These are phyloP conservation scores for Machaerirhynchus nigripectus DNA, from an alignment of 2,113 vertebrate genomes.

Conservation along the genomic window DNA sequence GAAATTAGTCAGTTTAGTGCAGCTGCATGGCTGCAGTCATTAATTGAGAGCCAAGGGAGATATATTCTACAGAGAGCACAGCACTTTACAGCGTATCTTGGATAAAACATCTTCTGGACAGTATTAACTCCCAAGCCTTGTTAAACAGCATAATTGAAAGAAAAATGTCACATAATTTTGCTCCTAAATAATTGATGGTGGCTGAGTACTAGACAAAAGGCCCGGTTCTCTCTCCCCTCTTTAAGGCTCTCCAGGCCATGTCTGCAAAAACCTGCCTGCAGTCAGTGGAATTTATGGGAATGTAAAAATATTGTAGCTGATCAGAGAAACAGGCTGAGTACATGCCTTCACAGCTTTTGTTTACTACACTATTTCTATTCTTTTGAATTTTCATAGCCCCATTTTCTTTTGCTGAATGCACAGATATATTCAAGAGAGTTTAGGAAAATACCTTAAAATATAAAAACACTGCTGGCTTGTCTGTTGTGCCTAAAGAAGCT, in stretches of 20 bases:
- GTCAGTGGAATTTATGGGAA: neutral
- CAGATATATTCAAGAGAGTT: neutral
- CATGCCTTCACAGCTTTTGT: neutral
- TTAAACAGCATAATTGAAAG: constrained; percentile 67
- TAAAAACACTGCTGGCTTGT: neutral
- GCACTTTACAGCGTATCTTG: neutral
- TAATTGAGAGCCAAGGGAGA: constrained; percentile 68
- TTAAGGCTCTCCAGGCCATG: neutral
- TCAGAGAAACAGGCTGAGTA: neutral
- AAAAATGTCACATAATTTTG: constrained; percentile 68
- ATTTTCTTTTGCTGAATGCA: neutral
- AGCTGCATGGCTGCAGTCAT: constrained; percentile 25
- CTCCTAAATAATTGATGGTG: constrained; percentile 64
- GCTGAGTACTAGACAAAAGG: constrained; percentile 37
- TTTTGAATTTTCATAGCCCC: neutral
- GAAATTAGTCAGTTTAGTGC: constrained; percentile 39
- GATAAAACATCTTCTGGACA: constrained; percentile 51
- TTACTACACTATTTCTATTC: neutral
- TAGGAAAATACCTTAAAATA: constrained; percentile 4
- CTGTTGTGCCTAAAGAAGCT: neutral
- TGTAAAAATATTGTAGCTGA: constrained; percentile 13
- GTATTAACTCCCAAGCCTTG: constrained; percentile 51
- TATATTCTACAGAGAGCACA: constrained; percentile 17
- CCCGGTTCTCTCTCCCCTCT: neutral
- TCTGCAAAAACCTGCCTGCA: neutral